A percentile compares a stretch with the other conserved stretches of the same genome.
Conservation (phyloP, 2,113 vertebrate species). For the Lontra canadensis region DNA sequence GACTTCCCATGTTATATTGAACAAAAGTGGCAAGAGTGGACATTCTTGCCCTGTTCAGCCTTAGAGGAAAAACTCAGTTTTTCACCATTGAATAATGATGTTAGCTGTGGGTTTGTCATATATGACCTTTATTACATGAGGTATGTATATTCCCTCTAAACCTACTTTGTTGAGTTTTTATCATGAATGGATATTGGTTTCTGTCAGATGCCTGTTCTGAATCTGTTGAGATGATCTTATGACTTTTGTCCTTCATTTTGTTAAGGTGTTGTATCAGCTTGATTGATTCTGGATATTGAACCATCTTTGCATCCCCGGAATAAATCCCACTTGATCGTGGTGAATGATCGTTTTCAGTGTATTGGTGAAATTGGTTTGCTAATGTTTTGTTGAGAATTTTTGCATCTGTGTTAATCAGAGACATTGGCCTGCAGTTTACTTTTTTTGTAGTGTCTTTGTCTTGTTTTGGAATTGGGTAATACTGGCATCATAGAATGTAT, state of each 20-base stretch:
- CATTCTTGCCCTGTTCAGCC: not conserved
- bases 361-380: not conserved
- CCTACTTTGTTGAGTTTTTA: not conserved
- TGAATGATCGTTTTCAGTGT: not conserved
- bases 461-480: not conserved
- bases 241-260: not conserved
- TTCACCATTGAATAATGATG: not conserved
- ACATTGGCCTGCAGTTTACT: not conserved
- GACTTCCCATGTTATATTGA: not conserved
- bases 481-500: not conserved
- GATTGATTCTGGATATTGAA: not conserved
- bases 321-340: not conserved
- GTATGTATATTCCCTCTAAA: not conserved
- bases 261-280: not conserved
- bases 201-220: not conserved
- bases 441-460: not conserved
- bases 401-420: not conserved
- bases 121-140: not conserved
- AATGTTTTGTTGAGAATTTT: not conserved
- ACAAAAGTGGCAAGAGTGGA: not conserved
- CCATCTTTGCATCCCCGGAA: not conserved
- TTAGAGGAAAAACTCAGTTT: not conserved
- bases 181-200: not conserved
- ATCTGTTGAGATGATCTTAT: not conserved
- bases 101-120: not conserved